phyloP scores from a whole-genome alignment of 2,888 invertebrate genomes.

The Chorisops tibialis region DNA sequence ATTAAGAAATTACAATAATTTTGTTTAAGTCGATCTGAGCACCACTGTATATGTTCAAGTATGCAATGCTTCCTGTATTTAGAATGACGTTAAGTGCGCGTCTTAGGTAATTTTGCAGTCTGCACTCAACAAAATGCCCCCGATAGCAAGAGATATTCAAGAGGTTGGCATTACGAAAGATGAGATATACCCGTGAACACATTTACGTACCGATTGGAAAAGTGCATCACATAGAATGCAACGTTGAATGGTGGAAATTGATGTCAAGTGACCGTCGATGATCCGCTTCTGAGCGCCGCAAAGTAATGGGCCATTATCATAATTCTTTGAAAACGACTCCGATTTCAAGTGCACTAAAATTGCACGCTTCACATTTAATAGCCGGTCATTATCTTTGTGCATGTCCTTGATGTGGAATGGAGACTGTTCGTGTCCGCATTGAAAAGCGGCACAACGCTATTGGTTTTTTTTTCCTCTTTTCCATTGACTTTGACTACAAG shows the following conservation, averaged over 20 bases:
- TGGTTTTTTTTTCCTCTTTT: no score
- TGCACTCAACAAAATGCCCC: neutral
- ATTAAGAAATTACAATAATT: no score
- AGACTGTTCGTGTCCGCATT: no score
- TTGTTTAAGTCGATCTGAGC: no score
- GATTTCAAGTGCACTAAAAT: slow-evolving; percentile 15
- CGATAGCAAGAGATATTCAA: slow-evolving; percentile 10
- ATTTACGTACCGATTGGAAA: neutral
- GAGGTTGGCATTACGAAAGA: neutral
- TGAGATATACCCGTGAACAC: neutral
- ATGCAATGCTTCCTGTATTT: no score
- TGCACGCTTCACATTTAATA: neutral
- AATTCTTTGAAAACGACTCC: slow-evolving; percentile 15
- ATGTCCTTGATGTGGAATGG: no score
- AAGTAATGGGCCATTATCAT: slow-evolving; percentile 15
- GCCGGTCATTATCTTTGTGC: neutral
- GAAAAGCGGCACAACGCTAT: no score
- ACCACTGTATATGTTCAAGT: no score
- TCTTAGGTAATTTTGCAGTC: neutral
- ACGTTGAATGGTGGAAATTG: neutral
- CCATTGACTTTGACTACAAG: no score
- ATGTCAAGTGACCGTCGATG: slow-evolving; percentile 11
- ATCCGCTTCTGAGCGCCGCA: slow-evolving; percentile 12
- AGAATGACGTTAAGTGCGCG: no score
- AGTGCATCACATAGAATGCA: neutral